Conservation (phyloP, 2,113 vertebrate genomes). For the Notothenia coriiceps region DNA sequence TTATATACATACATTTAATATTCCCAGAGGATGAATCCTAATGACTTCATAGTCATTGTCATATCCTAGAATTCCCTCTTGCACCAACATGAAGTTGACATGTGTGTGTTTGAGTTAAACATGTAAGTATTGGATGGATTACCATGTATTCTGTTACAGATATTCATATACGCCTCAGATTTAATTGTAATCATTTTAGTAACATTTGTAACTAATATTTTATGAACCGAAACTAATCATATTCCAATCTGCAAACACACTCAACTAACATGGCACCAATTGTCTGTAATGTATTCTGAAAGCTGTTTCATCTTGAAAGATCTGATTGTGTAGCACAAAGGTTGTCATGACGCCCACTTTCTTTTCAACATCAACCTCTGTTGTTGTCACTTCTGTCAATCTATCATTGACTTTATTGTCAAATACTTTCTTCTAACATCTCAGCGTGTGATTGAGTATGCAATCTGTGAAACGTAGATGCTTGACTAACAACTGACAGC, state of each 20-base stretch:
- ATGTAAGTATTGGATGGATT: background rate
- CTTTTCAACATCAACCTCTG: background rate
- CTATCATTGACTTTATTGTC: conserved; percentile 4
- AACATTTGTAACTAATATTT: too few species aligned
- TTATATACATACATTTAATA: background rate
- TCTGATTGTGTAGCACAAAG: background rate
- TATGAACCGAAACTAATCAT: too few species aligned
- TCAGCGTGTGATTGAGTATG: conserved; percentile 12
- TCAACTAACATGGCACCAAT: background rate
- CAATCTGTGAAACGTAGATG: conserved; percentile 9
- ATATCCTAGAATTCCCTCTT: background rate
- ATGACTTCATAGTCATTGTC: too few species aligned
- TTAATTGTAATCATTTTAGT: background rate
- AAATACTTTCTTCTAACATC: background rate
- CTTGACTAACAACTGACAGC: conserved; percentile 18
- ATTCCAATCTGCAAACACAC: background rate
- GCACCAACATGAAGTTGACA: background rate
- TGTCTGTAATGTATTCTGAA: background rate
- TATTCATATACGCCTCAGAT: background rate
- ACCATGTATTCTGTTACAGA: background rate
- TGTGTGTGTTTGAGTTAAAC: background rate
- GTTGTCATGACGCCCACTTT: background rate
- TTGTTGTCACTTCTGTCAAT: background rate
- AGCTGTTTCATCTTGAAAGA: background rate
- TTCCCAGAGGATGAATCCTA: background rate